Conservation (phyloP, 2,113 vertebrate species). For the Paracanthobrama guichenoti region DNA sequence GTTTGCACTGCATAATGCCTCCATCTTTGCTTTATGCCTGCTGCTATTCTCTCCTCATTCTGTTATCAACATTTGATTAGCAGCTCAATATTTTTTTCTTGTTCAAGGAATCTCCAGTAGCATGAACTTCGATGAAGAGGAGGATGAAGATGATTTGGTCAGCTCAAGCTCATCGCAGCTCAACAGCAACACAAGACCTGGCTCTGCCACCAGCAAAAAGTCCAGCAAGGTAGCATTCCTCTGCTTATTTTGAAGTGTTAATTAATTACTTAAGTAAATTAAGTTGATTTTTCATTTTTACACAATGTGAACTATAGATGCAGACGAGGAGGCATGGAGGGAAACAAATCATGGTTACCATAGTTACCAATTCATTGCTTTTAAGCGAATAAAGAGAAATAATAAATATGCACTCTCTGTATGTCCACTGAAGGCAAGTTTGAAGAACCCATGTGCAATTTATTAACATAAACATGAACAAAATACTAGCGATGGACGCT, state of each 20-base stretch:
- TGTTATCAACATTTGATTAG: not conserved
- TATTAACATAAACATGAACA: too few relatives aligned
- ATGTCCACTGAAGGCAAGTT: too few relatives aligned
- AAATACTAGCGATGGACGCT: too few relatives aligned
- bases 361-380: not conserved
- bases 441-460: too few relatives aligned
- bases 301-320: not conserved
- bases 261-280: not conserved
- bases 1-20: conserved; percentile 24
- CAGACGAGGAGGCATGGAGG: not conserved
- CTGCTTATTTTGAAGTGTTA: not conserved
- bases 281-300: not conserved
- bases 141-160: conserved; percentile 94
- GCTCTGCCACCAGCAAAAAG: conserved; percentile 94
- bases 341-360: not conserved
- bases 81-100: conserved; percentile 6
- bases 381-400: not conserved
- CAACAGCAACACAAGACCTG: conserved; percentile 93
- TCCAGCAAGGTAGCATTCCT: conserved; percentile 82
- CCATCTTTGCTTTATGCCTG: conserved; percentile 1
- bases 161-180: conserved; percentile 97
- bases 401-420: not conserved
- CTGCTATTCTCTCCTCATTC: not conserved
- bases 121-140: conserved; percentile 98
- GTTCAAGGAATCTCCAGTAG: conserved; percentile 94